Percentiles rank a stretch among this genome's conserved stretches.
These are phyloP conservation scores for Stenolophus ochropezus DNA, from an alignment of 2,888 invertebrate genomes.

Conservation along the genomic window DNA sequence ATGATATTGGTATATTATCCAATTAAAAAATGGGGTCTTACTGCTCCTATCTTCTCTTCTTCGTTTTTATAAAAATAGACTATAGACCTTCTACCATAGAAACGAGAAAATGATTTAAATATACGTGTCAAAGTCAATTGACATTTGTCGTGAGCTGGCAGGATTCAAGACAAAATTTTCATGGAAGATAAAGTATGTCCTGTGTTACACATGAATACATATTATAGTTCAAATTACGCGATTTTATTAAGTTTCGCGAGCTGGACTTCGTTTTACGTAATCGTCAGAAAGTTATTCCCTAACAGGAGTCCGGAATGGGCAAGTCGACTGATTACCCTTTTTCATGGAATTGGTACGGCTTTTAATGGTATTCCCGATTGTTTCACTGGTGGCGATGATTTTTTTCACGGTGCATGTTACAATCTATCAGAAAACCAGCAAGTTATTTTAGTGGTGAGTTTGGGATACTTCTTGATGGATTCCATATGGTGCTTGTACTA, in stretches of 20 bases:
- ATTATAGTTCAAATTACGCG: background rate
- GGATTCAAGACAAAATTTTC: background rate
- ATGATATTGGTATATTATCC: no score
- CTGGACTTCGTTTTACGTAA: constrained; percentile 66
- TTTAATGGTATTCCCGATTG: constrained; percentile 69
- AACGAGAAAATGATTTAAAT: constrained; percentile 4
- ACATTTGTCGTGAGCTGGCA: background rate
- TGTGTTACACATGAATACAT: background rate
- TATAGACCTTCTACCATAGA: background rate
- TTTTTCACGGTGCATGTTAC: constrained; percentile 68
- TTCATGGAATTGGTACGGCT: constrained; percentile 68
- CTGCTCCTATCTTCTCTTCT: no score
- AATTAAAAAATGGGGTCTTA: no score
- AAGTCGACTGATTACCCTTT: constrained; percentile 66
- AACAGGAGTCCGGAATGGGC: constrained; percentile 67
- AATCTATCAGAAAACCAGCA: constrained; percentile 66
- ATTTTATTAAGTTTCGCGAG: constrained; percentile 57
- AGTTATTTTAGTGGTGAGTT: constrained; percentile 75
- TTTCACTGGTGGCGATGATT: constrained; percentile 67
- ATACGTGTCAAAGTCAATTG: background rate
- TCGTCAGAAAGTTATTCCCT: constrained; percentile 61
- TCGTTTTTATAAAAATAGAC: no score
- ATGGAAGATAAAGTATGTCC: background rate
- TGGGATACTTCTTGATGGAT: constrained; percentile 80
- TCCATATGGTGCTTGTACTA: constrained; percentile 77